Evolutionary conservation across 2,888 invertebrate genomes (phyloP), one percentile per base, ranked within the genome.

Genomic region (Allacma fusca): DNA sequence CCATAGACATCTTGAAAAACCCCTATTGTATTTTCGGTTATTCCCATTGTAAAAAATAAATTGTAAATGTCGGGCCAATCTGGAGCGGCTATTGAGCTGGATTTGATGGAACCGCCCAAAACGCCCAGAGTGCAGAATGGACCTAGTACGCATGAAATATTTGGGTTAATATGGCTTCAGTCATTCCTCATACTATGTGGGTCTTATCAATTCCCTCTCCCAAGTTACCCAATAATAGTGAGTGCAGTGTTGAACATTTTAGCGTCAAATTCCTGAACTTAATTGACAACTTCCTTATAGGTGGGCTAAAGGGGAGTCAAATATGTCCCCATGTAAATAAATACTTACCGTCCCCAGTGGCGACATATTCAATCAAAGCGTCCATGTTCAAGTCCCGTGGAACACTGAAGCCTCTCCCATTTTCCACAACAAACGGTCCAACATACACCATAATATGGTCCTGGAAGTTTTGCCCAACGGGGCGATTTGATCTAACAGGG

Each of bases 1-100:
- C 80, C 81, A 28, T 80, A 74, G 1, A 9, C 13, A 40, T 40
- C 40, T 13, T 13, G 40, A 40, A 40, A 40, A 5, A 13, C 59
- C 7, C 19, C 59, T n/a, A n/a, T n/a, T n/a, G n/a, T 7, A 7
- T 23, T 19, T n/a, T 59, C 59, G 59, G 12, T 59, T 7, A 59
- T n/a, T 7, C 59, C 59, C 12, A 59, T 59, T 7, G 9, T 21
- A 5, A 7, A 23, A 59, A 23, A 23, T n/a, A 59, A 21, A 7
- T 21, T 7, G 5, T 13, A 59, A 59, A 59, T 59, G 19, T 59
- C 59, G 7, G 59, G 59, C 19, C 23, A 23, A 7, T n/a, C 59
- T 5, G 59, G 59, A 5, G n/a, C 19, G 7, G 59, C 59, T n/a
- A 59, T 13, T 7, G 59, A 21, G 19, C 59, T 59, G 23, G 19